A percentile compares a stretch with the other conserved stretches of the same genome.
These are phyloP conservation scores for Drosophila orosa DNA, from an alignment of 1,140 invertebrate genomes.

Conservation along the genomic window DNA sequence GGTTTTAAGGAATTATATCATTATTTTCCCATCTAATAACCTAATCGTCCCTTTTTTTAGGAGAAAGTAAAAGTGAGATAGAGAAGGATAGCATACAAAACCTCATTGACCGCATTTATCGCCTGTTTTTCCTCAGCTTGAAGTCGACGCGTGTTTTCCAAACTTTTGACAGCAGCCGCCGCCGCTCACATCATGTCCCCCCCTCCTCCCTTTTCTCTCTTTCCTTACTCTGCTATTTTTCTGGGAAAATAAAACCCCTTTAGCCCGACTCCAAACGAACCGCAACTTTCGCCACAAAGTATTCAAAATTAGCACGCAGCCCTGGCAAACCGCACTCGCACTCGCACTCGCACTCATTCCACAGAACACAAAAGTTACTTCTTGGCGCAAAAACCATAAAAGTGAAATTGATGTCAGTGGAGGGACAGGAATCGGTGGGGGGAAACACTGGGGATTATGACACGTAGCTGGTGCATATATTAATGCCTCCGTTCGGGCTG, in stretches of 20 bases:
- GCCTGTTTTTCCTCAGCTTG: slow-evolving; percentile 21
- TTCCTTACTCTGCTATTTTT: neutral
- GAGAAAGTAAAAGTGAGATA: neutral
- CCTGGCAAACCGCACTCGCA: slow-evolving; percentile 36
- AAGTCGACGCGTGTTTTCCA: slow-evolving; percentile 39
- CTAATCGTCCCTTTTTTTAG: no score
- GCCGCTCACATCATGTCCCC: slow-evolving; percentile 11
- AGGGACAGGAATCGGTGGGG: neutral
- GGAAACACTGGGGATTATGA: slow-evolving; percentile 48
- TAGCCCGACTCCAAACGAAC: slow-evolving; percentile 9
- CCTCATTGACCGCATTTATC: slow-evolving; percentile 20
- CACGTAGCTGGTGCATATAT: slow-evolving; percentile 59
- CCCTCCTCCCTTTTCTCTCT: neutral
- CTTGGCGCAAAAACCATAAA: slow-evolving; percentile 51
- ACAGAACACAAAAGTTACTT: slow-evolving; percentile 38
- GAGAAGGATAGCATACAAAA: neutral
- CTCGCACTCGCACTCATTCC: slow-evolving; percentile 3
- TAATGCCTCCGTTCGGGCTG: slow-evolving; percentile 39
- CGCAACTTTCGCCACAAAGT: slow-evolving; percentile 52
- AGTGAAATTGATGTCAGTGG: slow-evolving; percentile 48
- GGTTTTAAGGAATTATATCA: no score
- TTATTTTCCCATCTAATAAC: no score
- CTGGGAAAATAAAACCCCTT: slow-evolving; percentile 14
- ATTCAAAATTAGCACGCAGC: slow-evolving; percentile 62
- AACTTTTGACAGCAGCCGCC: slow-evolving; percentile 48